phyloP scores from a whole-genome alignment of 2,113 vertebrate genomes.

The Bubo scandiacus region DNA sequence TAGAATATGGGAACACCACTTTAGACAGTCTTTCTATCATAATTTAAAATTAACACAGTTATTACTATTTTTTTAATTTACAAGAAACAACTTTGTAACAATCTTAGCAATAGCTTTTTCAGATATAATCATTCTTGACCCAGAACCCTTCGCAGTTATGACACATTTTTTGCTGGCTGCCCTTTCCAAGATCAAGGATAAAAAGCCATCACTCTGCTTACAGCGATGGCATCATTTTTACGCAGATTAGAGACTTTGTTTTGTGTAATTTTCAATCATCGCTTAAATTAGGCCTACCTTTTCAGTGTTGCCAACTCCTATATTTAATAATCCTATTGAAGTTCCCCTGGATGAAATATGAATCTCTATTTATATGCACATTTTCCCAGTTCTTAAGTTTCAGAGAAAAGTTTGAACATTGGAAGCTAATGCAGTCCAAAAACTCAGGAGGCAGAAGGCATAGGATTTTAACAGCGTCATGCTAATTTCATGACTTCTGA shows the following conservation, averaged over 20 bases:
- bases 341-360: background rate
- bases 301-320: background rate
- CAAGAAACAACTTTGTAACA: background rate
- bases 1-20: background rate
- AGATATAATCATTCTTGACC: background rate
- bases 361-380: background rate
- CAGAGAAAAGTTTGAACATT: background rate
- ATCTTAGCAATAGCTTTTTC: background rate
- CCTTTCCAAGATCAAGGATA: conserved; percentile 26
- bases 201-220: background rate
- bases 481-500: background rate
- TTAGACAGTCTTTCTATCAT: background rate
- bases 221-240: background rate
- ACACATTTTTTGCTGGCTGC: background rate
- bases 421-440: background rate
- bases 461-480: background rate
- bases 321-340: conserved; percentile 26
- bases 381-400: background rate
- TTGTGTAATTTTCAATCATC: background rate
- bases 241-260: background rate
- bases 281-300: conserved; percentile 31
- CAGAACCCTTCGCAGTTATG: background rate
- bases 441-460: background rate
- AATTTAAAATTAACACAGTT: background rate
- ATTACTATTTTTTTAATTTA: background rate